Base-by-base conservation (phyloP, 2,113 vertebrate genomes). In the Panthera leo region DNA sequence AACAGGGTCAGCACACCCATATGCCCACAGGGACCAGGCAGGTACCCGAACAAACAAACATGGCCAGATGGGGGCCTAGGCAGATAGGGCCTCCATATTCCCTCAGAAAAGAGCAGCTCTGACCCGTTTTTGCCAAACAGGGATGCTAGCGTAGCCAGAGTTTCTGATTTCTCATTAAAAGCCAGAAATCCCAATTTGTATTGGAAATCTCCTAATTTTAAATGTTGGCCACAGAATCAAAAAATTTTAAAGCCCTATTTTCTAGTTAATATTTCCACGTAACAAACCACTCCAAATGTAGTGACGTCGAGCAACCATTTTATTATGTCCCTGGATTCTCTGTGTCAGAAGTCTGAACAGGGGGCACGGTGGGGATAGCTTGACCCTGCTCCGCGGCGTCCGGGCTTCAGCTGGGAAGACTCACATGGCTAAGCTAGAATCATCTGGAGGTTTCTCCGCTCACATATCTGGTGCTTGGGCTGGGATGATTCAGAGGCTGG, bases 351-450 rank as follows among this genome's bases (percentile, higher is more conserved):
- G 67, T 84, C 75, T 95, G 67, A 89, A 84, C 79, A n/a, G 79
- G 61, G 67, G 53, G 67, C 68, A 55, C 73, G 55, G 87, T 61
- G 19, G 55, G 85, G 48, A 89, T 13, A 27, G 29, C 73, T 89
- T 92, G 87, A 97, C 48, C 97, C 84, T 73, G 90, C 42, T 94
- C 87, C 85, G 31, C 0, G 0, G 42, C 0, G 75, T 92, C 96
- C 97, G 87, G 39, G 25, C 92, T 96, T 95, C 97, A 96, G 97
- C 96, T 96, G 94, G 96, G 70, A 97, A 93, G 73, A 80, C 63
- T 98, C 92, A 92, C 51, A 89, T 16, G 51, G 27, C 68, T 45
- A 68, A 21, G 5, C 61, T 91, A 53, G 63, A 87, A 18, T 48
- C 97, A 85, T 92, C 89, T 92, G 92, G 89, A 96, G 34, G 63